A percentile compares a stretch with the other conserved stretches of the same genome.
phyloP scores from a whole-genome alignment of 2,888 invertebrate genomes.

The Cremastinae sp. region DNA sequence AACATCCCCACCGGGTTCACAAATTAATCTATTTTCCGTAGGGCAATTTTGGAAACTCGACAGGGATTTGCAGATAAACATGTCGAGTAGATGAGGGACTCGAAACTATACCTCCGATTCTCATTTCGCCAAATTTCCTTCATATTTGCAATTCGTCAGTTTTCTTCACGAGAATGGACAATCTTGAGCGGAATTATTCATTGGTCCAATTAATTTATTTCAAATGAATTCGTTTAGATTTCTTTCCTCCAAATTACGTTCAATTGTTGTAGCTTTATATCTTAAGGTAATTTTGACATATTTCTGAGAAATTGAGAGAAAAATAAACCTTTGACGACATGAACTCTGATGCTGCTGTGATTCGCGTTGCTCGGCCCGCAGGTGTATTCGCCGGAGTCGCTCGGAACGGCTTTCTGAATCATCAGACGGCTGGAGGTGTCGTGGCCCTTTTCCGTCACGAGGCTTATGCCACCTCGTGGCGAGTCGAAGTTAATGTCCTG shows the following conservation, averaged over 20 bases:
- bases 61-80: slow-evolving; percentile 23
- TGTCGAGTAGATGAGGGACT: slow-evolving; percentile 38
- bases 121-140: no score
- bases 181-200: no score
- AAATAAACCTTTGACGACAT: slow-evolving; percentile 89
- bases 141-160: no score
- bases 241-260: no score
- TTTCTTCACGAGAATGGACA: no score
- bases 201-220: no score
- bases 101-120: background rate
- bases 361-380: slow-evolving; percentile 83
- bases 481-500: slow-evolving; percentile 81
- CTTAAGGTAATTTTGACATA: background rate
- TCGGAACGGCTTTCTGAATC: slow-evolving; percentile 80
- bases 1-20: slow-evolving; percentile 41
- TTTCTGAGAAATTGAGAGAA: background rate
- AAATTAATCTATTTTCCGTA: slow-evolving; percentile 53
- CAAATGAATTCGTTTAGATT: no score
- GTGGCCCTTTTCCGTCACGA: slow-evolving; percentile 81
- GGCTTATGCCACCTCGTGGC: slow-evolving; percentile 81
- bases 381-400: slow-evolving; percentile 80
- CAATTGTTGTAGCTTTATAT: background rate
- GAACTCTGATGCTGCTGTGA: slow-evolving; percentile 91
- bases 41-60: slow-evolving; percentile 18
- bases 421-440: slow-evolving; percentile 81